Conservation (phyloP, 2,113 vertebrate species). For the Syngnathus floridae region DNA sequence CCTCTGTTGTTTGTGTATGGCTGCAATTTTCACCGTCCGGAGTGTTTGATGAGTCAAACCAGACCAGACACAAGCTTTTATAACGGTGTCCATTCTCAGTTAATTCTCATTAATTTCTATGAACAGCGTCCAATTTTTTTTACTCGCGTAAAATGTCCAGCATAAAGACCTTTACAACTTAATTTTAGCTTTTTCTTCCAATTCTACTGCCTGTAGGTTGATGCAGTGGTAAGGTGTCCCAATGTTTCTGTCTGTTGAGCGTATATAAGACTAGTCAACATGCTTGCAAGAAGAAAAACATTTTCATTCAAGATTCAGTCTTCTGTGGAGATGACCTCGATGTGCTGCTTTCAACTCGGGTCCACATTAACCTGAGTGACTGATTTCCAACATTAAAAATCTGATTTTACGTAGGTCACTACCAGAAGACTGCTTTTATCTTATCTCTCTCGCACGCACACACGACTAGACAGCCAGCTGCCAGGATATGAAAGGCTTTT, state of each 20-base stretch:
- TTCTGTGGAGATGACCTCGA: slow-evolving; percentile 21
- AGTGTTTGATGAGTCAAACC: slow-evolving; percentile 3
- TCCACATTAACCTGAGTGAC: slow-evolving; percentile 48
- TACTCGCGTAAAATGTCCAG: neutral
- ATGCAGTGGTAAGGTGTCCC: neutral
- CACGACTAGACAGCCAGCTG: slow-evolving; percentile 53
- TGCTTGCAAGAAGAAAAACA: neutral
- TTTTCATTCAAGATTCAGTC: neutral
- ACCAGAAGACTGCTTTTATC: slow-evolving; percentile 57
- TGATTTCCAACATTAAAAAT: slow-evolving; percentile 43
- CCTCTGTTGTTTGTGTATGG: slow-evolving; percentile 8
- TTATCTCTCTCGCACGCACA: slow-evolving; percentile 16
- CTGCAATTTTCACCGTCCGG: slow-evolving; percentile 2
- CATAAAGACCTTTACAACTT: neutral
- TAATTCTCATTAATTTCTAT: neutral
- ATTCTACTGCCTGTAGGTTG: neutral
- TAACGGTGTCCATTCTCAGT: neutral
- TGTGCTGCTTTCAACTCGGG: slow-evolving; percentile 6
- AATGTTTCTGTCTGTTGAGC: neutral
- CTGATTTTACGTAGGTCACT: slow-evolving; percentile 46
- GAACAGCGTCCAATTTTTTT: neutral
- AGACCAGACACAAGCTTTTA: neutral
- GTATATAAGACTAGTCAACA: neutral
- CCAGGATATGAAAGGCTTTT: slow-evolving; percentile 52
- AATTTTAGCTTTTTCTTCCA: neutral